A percentile compares a stretch with the other conserved stretches of the same genome.
Evolutionary conservation across 2,113 vertebrate species (phyloP).

Genomic region (Brachypteracias leptosomus): DNA sequence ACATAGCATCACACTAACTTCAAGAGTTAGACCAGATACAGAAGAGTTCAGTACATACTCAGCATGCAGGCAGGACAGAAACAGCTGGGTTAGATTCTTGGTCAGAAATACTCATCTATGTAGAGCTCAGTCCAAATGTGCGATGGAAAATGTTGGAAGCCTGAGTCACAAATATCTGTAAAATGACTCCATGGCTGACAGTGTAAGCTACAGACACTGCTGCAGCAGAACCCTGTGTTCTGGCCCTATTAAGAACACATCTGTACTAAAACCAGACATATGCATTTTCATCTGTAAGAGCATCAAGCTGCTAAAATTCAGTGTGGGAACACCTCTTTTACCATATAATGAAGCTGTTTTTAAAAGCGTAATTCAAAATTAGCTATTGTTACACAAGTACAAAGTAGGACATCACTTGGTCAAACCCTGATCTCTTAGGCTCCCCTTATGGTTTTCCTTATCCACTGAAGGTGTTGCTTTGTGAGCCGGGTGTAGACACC

Average conservation of each 20-base stretch:
- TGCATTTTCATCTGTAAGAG: neutral
- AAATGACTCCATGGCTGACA: neutral
- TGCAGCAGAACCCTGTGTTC: neutral
- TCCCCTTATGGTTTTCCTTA: constrained; percentile 25
- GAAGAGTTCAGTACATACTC: neutral
- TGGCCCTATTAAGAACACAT: neutral
- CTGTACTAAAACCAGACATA: neutral
- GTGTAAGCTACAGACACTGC: neutral
- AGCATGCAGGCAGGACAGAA: neutral
- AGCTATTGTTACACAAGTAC: neutral
- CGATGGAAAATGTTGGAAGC: neutral
- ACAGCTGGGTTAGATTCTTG: neutral
- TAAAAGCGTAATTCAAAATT: neutral
- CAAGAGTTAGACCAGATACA: neutral
- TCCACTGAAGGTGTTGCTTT: constrained; percentile 61
- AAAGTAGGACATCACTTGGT: neutral
- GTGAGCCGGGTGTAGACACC: constrained; percentile 73
- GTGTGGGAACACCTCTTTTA: neutral
- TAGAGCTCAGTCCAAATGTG: neutral
- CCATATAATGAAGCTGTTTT: neutral
- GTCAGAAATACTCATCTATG: neutral
- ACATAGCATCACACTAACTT: neutral
- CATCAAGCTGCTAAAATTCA: neutral
- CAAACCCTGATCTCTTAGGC: neutral
- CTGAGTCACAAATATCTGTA: neutral